These are phyloP conservation scores for Asteroscopus sphinx DNA, from an alignment of 2,888 invertebrate genomes.

Conservation along the genomic window DNA sequence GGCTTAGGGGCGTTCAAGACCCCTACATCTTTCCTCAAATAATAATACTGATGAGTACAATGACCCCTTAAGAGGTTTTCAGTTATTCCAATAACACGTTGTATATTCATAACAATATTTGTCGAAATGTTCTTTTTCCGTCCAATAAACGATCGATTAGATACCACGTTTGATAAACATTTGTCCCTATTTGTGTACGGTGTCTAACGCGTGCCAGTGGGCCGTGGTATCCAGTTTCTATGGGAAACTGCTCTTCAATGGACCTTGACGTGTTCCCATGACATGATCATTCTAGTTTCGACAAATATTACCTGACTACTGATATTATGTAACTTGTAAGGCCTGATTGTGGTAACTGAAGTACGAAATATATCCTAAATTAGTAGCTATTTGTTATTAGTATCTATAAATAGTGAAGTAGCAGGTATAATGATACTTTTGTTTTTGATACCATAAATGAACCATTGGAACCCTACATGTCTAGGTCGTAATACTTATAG, in stretches of 20 bases:
- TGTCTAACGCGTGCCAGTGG: constrained; percentile 65
- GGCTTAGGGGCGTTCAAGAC: too few relatives aligned
- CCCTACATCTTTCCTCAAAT: too few relatives aligned
- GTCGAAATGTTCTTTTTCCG: background rate
- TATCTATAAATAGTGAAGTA: too few relatives aligned
- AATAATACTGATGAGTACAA: too few relatives aligned
- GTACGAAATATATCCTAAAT: background rate
- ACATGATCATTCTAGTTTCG: constrained; percentile 54
- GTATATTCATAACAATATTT: too few relatives aligned
- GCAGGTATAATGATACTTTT: too few relatives aligned
- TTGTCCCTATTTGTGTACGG: constrained; percentile 60
- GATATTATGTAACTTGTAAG: constrained; percentile 28
- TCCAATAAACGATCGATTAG: constrained; percentile 16
- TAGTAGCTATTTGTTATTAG: background rate
- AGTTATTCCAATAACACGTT: too few relatives aligned
- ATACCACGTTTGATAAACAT: constrained; percentile 56
- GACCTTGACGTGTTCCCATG: constrained; percentile 63
- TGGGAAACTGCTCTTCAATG: constrained; percentile 78
- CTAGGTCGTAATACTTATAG: too few relatives aligned
- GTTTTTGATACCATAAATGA: too few relatives aligned
- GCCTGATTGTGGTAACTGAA: background rate
- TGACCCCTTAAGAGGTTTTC: too few relatives aligned
- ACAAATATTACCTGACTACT: constrained; percentile 52
- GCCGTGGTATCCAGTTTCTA: constrained; percentile 78
- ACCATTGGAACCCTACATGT: too few relatives aligned